A percentile compares a stretch with the other conserved stretches of the same genome.
These are phyloP conservation scores for Daktulosphaira vitifoliae DNA, from an alignment of 1,140 invertebrate genomes.

Conservation along the genomic window DNA sequence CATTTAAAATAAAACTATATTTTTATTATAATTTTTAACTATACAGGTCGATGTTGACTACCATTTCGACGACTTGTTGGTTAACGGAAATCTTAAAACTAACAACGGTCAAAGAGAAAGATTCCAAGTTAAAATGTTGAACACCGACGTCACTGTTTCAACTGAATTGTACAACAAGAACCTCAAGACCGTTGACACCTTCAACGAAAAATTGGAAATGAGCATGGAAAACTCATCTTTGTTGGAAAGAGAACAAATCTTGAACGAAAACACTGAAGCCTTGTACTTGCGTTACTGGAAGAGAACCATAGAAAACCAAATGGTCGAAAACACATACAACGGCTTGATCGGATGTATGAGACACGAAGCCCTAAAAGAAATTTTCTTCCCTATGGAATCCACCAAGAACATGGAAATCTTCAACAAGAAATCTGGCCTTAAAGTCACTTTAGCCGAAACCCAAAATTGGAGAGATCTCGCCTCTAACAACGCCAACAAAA, in stretches of 20 bases:
- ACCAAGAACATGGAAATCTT: neutral
- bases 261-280: neutral
- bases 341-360: slow-evolving; percentile 7
- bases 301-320: neutral
- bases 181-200: neutral
- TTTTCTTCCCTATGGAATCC: neutral
- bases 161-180: slow-evolving; percentile 1
- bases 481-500: too few species aligned
- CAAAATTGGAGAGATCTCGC: neutral
- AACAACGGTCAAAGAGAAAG: neutral
- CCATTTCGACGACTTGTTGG: neutral
- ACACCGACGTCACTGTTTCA: neutral
- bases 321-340: slow-evolving; percentile 5
- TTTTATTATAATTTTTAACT: neutral
- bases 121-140: neutral
- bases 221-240: neutral
- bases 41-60: slow-evolving; percentile 9
- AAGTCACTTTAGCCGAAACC: neutral
- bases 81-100: neutral
- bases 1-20: neutral
- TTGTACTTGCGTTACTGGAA: neutral
- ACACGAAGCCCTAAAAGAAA: neutral
- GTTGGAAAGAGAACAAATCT: neutral
- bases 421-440: slow-evolving; percentile 1
- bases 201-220: neutral